phyloP scores from a whole-genome alignment of 2,888 invertebrate genomes.

The Drosophila hamatofila region DNA sequence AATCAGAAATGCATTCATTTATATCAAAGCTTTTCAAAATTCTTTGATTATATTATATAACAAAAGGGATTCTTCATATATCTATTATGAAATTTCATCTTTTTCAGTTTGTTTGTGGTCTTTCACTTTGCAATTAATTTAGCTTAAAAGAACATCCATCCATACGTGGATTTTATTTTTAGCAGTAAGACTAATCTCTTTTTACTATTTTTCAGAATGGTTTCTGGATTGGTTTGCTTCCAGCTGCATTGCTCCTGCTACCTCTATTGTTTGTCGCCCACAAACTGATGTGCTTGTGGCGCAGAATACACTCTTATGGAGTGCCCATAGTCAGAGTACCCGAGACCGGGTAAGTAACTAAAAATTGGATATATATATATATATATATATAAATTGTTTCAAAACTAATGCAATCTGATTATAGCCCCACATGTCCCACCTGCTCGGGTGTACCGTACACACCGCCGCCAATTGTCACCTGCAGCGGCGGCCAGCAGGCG shows the following conservation, averaged over 20 bases:
- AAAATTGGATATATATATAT: background rate
- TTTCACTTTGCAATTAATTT: too few species aligned
- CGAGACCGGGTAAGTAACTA: slow-evolving; percentile 20
- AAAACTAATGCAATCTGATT: background rate
- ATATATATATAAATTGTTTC: background rate
- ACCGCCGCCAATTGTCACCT: slow-evolving; percentile 31
- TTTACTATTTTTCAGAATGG: slow-evolving; percentile 90
- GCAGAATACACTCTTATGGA: slow-evolving; percentile 88
- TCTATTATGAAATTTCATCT: too few species aligned
- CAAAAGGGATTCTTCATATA: too few species aligned
- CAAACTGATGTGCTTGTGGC: slow-evolving; percentile 92
- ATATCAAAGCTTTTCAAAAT: background rate
- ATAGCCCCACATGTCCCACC: slow-evolving; percentile 37
- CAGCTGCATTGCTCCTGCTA: slow-evolving; percentile 92
- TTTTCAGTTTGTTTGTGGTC: too few species aligned
- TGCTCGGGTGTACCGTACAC: slow-evolving; percentile 43
- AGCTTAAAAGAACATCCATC: too few species aligned
- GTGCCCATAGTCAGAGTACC: slow-evolving; percentile 85
- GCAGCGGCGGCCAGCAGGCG: slow-evolving; percentile 33
- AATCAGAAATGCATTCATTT: too few species aligned
- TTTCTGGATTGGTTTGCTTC: slow-evolving; percentile 95
- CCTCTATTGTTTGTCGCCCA: slow-evolving; percentile 92
- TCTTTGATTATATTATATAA: background rate
- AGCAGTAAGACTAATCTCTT: background rate
- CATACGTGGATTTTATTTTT: too few species aligned